Base-by-base conservation (phyloP, 1,140 invertebrate genomes). In the Aphidius ervi region DNA sequence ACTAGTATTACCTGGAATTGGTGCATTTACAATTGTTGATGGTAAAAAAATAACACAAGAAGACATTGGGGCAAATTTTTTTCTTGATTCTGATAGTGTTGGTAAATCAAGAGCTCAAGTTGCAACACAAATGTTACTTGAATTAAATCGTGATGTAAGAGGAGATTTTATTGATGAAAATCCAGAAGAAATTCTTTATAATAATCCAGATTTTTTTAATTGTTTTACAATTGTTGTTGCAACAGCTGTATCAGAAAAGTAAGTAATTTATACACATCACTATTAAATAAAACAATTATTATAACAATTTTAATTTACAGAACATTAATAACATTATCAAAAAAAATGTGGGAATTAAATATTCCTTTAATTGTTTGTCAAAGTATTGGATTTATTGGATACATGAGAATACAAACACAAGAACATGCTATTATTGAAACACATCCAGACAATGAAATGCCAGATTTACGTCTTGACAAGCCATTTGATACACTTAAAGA, bases 11-110 rank as follows among this genome's bases (percentile, higher is more conserved):
- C 95, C 97, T 57, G 96, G 95, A 9, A 90, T 98, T 70, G 95
- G 96, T 60, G 89, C 92, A n/a, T 95, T 99, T 67, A 98, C 95
- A 1, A 94, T 99, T 67, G 88, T 98, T 7, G 97, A 99, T 85
- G 91, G 90, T 10, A 86, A 88, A 69, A 90, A 88, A 70, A 85
- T 94, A 2, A 88, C 84, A 31, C 90, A 93, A 62, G 92, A 96
- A 78, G 95, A 99, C 80, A 85, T 96, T 63, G 95, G 94, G 37
- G 90, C 89, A 67, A 98, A 98, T 75, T 97, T 97, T 71, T 97
- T 97, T 74, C 74, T 97, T 71, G 91, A 94, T 73, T 72, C 82
- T 62, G 87, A 90, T 9, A 88, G 84, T 68, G 77, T 93, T 68
- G 93, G 93, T 1, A 85, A 90, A 74, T 90, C 91, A 20, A 85